phyloP scores from a whole-genome alignment of 2,113 vertebrate genomes.

The Microtus oregoni region DNA sequence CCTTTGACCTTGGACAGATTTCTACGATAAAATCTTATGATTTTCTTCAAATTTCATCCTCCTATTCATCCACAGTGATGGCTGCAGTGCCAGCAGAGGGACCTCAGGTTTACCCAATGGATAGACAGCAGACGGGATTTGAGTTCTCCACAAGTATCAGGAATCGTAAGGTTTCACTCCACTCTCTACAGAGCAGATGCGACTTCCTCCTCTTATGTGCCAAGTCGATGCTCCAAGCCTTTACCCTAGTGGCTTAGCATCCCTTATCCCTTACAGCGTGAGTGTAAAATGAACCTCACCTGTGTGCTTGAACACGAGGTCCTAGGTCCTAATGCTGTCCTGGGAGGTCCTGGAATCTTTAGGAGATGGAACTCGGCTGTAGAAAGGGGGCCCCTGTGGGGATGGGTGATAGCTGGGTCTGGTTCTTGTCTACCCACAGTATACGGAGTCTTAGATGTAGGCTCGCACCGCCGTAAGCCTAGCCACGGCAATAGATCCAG shows the following conservation, averaged over 20 bases:
- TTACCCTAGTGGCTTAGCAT: too few relatives aligned
- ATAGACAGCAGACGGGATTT: neutral
- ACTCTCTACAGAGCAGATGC: neutral
- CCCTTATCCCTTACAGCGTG: neutral
- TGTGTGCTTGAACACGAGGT: neutral
- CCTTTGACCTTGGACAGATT: neutral
- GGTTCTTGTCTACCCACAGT: neutral
- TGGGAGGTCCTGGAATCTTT: neutral
- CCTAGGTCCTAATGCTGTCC: neutral
- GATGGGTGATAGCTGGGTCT: neutral
- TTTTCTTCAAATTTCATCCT: neutral
- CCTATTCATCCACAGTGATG: neutral
- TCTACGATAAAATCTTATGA: neutral
- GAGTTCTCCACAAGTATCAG: neutral
- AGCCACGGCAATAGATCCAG: too few relatives aligned
- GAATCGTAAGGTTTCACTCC: neutral
- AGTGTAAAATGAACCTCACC: too few relatives aligned
- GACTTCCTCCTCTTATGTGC: neutral
- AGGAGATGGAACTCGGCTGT: neutral
- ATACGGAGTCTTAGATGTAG: neutral
- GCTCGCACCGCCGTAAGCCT: neutral
- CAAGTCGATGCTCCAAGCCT: neutral
- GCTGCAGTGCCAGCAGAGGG: neutral
- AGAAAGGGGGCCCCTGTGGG: neutral
- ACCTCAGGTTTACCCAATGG: neutral